Evolutionary conservation across 2,113 vertebrate species (phyloP), one percentile per base, ranked within the genome.

Genomic region (Halcyon senegalensis): DNA sequence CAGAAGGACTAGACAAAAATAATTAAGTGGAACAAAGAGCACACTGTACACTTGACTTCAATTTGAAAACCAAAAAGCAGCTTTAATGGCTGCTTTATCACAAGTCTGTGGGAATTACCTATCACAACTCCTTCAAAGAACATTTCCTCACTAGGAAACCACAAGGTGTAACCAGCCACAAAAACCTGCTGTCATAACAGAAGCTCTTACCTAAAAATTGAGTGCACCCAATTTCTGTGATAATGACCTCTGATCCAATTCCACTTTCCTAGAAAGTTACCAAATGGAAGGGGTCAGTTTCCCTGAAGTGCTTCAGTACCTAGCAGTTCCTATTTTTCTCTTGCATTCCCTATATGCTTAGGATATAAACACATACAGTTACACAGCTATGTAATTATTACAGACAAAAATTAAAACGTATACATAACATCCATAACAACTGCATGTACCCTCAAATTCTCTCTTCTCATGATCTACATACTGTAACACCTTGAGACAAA

Each of bases 361-460:
- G 24, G 50, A 51, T 51, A 51, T 13, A 51, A 51, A 25, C 24
- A 51, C 23, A 23, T 13, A 25, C 13, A 51, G 50, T 51, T 51
- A 51, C 20, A 51, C 4, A 28, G 25, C 28, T 28, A 50, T 13
- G 12, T 50, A 24, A 60, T 31, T 55, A n/a, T 4, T 33, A 46
- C 27, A 53, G 0, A 16, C 9, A 25, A 64, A 16, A 7, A 24
- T 13, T 39, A 16, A 51, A 80, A 53, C 1, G 7, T 2, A 8
- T 4, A 9, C 0, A 1, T 30, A 63, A 67, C 5, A 25, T 3
- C 16, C 11, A 0, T 9, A 66, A 73, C 14, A 74, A 1, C 19
- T 33, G 17, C 20, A 46, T 0, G 11, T 74, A 74, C 11, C 15
- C 33, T 13, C 18, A 14, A 70, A 43, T 3, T 5, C 21, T 67